Evolutionary conservation across 2,797 vertebrate genomes (phyloP).

Genomic region (Valencia hispanica): DNA sequence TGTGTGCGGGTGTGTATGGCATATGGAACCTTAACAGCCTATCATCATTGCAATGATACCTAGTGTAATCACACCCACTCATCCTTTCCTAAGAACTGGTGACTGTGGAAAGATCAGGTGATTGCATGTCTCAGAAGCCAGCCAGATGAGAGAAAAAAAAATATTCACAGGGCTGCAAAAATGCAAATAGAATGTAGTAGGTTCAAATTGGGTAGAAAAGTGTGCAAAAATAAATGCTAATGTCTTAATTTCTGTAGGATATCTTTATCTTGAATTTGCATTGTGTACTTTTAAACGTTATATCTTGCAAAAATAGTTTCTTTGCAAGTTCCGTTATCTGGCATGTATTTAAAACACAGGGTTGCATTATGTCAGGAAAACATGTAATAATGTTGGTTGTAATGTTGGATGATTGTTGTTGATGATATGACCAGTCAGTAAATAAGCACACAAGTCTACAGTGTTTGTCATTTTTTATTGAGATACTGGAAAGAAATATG

Average conservation of each 20-base stretch:
- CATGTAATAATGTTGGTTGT: not conserved
- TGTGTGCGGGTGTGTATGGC: not conserved
- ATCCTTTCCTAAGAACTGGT: not conserved
- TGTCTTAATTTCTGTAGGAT: not conserved
- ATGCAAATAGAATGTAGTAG: not conserved
- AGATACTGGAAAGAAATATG: not conserved
- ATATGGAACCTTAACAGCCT: not conserved
- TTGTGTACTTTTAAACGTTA: not conserved
- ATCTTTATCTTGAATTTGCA: not conserved
- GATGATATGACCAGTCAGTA: not conserved
- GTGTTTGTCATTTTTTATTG: not conserved
- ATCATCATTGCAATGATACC: not conserved
- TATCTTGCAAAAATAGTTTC: not conserved
- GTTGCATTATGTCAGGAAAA: not conserved
- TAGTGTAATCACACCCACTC: not conserved
- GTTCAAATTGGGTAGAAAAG: not conserved
- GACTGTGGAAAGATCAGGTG: not conserved
- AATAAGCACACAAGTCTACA: not conserved
- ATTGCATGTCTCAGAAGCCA: constrained; percentile 15
- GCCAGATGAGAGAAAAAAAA: not conserved
- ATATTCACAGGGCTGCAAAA: not conserved
- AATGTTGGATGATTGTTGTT: no score
- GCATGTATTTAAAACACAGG: not conserved
- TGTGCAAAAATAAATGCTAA: not conserved
- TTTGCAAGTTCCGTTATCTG: not conserved